Percentiles rank a stretch among this genome's conserved stretches.
These are phyloP conservation scores for Archocentrus centrarchus DNA, from an alignment of 2,113 vertebrate species.

Conservation along the genomic window DNA sequence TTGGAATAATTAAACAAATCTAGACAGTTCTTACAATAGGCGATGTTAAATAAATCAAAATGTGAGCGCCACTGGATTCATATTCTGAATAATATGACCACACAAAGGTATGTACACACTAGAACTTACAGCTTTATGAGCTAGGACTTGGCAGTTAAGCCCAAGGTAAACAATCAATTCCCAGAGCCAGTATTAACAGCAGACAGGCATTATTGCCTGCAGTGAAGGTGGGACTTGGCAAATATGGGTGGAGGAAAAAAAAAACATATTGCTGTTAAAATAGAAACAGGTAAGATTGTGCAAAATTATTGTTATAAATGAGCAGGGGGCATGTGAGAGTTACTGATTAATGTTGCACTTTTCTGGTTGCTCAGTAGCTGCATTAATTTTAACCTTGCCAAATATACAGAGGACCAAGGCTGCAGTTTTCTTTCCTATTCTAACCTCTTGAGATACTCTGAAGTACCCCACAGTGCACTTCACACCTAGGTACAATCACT, in stretches of 20 bases:
- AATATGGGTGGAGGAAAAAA: not conserved
- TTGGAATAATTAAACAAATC: no score
- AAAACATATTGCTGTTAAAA: conserved; percentile 3
- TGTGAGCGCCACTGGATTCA: not conserved
- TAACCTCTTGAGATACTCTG: not conserved
- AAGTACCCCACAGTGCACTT: not conserved
- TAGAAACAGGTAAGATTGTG: not conserved
- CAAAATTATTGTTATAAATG: not conserved
- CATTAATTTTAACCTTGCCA: not conserved
- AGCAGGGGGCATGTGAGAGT: not conserved
- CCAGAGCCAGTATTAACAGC: conserved; percentile 38
- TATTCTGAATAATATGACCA: not conserved
- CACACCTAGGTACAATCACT: not conserved
- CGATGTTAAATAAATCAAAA: not conserved
- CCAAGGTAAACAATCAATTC: conserved; percentile 47
- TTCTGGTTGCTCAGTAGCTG: not conserved
- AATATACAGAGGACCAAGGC: not conserved
- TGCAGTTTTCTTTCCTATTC: not conserved
- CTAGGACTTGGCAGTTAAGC: conserved; percentile 23
- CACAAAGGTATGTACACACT: not conserved
- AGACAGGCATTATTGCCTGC: conserved; percentile 23
- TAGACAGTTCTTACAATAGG: not conserved
- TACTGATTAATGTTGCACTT: not conserved
- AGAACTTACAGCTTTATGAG: conserved; percentile 13
- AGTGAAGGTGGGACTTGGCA: not conserved